Percentiles rank a stretch among this genome's conserved stretches.
phyloP scores from a whole-genome alignment of 2,888 invertebrate genomes.

The Ennomos erosarius region DNA sequence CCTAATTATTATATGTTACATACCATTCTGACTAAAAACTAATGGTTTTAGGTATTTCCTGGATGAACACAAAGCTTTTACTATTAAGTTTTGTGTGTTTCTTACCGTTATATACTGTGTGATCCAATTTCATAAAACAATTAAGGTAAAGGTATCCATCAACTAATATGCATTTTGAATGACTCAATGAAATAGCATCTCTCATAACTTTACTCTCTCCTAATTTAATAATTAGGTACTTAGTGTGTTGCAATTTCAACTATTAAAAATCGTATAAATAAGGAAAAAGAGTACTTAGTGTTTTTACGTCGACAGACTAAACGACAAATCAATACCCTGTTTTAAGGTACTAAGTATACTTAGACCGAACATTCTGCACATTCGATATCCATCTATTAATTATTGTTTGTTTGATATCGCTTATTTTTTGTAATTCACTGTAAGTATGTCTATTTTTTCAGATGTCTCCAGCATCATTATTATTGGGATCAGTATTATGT shows the following conservation, averaged over 20 bases:
- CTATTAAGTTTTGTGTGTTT: background rate
- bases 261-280: conserved; percentile 4
- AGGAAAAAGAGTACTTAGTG: background rate
- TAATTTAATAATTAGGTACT: conserved; percentile 21
- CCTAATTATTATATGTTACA: background rate
- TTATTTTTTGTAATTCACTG: background rate
- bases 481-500: conserved; percentile 21
- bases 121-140: conserved; percentile 8
- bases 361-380: too few species aligned
- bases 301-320: background rate
- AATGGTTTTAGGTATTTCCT: background rate
- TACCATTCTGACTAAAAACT: conserved; percentile 11
- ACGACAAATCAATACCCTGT: too few species aligned
- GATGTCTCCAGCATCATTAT: conserved; percentile 22
- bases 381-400: background rate
- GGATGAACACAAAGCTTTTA: background rate
- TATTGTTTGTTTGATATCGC: background rate
- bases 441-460: conserved; percentile 6
- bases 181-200: conserved; percentile 22
- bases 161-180: conserved; percentile 10
- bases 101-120: conserved; percentile 21
- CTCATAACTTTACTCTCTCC: conserved; percentile 1
- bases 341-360: too few species aligned
- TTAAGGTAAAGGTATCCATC: conserved; percentile 4
- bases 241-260: conserved; percentile 12